Conservation (phyloP, 2,113 vertebrate species). For the Oncorhynchus mykiss region DNA sequence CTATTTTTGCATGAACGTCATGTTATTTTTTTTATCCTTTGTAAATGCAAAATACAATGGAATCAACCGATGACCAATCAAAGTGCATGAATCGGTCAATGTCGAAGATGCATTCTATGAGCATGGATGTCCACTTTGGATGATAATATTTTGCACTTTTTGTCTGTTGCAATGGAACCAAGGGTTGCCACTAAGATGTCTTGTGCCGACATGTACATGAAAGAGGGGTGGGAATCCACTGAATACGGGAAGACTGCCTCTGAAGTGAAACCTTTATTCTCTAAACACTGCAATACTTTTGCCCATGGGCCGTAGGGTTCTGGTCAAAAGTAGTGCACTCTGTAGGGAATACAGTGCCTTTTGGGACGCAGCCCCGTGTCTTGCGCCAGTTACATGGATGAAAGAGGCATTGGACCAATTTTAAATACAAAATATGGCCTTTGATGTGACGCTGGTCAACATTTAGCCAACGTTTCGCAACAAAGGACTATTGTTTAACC, state of each 20-base stretch:
- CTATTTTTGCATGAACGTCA: slow-evolving; percentile 64
- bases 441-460: too few species aligned
- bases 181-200: neutral
- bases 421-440: too few species aligned
- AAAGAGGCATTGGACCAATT: too few species aligned
- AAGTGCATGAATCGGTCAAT: slow-evolving; percentile 11
- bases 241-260: neutral
- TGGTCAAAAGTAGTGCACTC: too few species aligned
- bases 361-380: too few species aligned
- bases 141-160: slow-evolving; percentile 54
- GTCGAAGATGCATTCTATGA: slow-evolving; percentile 53
- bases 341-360: too few species aligned
- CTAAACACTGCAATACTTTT: neutral
- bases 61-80: neutral
- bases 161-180: slow-evolving; percentile 39
- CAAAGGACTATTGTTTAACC: too few species aligned
- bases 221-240: neutral
- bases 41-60: neutral
- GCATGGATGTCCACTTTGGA: slow-evolving; percentile 57
- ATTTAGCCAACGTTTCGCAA: too few species aligned
- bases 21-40: slow-evolving; percentile 18
- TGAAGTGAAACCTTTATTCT: neutral
- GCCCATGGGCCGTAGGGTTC: too few species aligned
- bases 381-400: too few species aligned
- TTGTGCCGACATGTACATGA: neutral